A percentile compares a stretch with the other conserved stretches of the same genome.
phyloP scores from a whole-genome alignment of 2,113 vertebrate genomes.

The Pelusios castaneus region DNA sequence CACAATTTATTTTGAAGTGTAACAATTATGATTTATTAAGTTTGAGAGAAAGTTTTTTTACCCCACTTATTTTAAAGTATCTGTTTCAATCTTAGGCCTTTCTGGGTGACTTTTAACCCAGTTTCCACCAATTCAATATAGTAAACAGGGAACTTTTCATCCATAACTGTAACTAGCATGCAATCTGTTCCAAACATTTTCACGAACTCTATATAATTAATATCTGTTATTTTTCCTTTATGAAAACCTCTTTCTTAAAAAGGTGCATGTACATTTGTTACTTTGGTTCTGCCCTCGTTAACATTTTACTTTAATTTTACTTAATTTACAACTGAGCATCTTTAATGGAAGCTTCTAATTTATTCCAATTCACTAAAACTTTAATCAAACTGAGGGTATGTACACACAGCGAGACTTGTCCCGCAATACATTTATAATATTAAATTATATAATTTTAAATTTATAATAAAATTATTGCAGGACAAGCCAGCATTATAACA shows the following conservation, averaged over 20 bases:
- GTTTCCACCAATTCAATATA: neutral
- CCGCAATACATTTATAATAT: too few species aligned
- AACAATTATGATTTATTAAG: neutral
- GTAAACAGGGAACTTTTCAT: conserved; percentile 50
- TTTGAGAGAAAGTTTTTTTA: neutral
- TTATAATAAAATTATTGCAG: too few species aligned
- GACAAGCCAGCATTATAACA: too few species aligned
- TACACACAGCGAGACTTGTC: too few species aligned
- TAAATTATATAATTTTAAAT: too few species aligned
- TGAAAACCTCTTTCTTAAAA: neutral
- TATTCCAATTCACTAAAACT: conserved; percentile 34
- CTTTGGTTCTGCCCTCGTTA: neutral
- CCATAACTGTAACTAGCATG: conserved; percentile 28
- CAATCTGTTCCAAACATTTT: conserved; percentile 29
- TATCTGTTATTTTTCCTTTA: conserved; percentile 31
- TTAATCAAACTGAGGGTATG: neutral
- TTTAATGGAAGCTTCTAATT: conserved; percentile 43
- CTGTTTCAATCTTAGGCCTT: neutral
- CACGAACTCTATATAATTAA: conserved; percentile 24
- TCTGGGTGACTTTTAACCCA: neutral
- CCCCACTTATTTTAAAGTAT: neutral
- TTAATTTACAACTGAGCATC: conserved; percentile 44
- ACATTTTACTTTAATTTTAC: conserved; percentile 9
- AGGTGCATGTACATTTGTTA: neutral
- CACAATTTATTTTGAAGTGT: neutral